Percentiles rank a stretch among this genome's conserved stretches.
Evolutionary conservation across 1,140 invertebrate species (phyloP).

Genomic region (Popillia japonica): DNA sequence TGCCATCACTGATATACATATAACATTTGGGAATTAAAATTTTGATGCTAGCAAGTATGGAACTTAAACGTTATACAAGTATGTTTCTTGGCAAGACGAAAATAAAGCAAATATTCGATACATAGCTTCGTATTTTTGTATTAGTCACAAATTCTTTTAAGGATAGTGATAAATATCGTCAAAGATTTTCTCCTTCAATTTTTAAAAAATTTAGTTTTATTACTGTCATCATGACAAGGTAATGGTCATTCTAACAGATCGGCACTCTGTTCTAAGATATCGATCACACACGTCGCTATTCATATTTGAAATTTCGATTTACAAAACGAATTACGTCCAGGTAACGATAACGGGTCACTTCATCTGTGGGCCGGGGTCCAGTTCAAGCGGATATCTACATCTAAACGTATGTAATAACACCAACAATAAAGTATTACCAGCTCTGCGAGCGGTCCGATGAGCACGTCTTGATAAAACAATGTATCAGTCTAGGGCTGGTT

Average conservation of each 20-base stretch:
- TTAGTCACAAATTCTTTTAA: no score
- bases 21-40: no score
- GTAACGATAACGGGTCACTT: slow-evolving; percentile 7
- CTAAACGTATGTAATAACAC: slow-evolving; percentile 48
- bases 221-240: no score
- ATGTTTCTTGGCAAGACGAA: no score
- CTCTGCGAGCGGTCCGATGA: slow-evolving; percentile 46
- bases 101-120: no score
- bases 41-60: no score
- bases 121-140: no score
- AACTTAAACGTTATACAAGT: no score
- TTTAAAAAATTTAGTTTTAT: no score
- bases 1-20: no score
- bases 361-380: slow-evolving; percentile 21
- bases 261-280: background rate
- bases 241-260: background rate
- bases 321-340: slow-evolving; percentile 31
- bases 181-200: no score
- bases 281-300: background rate
- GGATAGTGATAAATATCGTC: no score
- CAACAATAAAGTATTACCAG: slow-evolving; percentile 44
- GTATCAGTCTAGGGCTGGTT: slow-evolving; percentile 24
- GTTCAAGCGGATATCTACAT: slow-evolving; percentile 39
- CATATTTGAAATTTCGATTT: slow-evolving; percentile 28
- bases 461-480: slow-evolving; percentile 45